Percentiles rank a stretch among this genome's conserved stretches.
Conservation (phyloP, 2,113 vertebrate species). For the Peromyscus californicus region DNA sequence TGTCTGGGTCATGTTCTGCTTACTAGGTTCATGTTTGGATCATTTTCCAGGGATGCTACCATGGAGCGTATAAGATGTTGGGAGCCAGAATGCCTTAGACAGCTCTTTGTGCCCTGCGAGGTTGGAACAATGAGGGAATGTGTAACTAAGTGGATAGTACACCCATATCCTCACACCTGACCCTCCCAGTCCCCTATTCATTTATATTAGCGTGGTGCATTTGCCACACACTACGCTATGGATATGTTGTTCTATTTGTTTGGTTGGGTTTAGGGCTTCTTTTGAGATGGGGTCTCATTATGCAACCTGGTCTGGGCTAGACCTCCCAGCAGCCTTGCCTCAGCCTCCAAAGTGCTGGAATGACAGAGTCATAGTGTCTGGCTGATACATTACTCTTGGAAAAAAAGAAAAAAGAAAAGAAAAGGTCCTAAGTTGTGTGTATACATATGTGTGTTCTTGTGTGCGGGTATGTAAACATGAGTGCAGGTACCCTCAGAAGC, state of each 20-base stretch:
- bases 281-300: background rate
- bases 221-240: background rate
- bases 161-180: rapidly evolving
- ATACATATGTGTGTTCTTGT: background rate
- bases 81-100: background rate
- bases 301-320: background rate
- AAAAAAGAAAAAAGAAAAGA: no score
- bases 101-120: background rate
- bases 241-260: background rate
- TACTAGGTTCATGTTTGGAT: background rate
- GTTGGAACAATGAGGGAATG: no score
- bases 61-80: background rate
- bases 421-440: background rate
- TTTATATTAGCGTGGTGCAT: background rate
- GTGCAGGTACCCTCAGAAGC: background rate
- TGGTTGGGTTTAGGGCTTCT: background rate
- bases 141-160: no score
- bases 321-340: no score
- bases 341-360: background rate
- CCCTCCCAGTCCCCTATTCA: rapidly evolving
- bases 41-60: background rate
- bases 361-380: background rate
- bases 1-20: background rate
- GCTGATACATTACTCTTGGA: background rate
- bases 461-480: background rate